A percentile compares a stretch with the other conserved stretches of the same genome.
Conservation (phyloP, 2,888 invertebrate species). For the Zaprionus lineosus region DNA sequence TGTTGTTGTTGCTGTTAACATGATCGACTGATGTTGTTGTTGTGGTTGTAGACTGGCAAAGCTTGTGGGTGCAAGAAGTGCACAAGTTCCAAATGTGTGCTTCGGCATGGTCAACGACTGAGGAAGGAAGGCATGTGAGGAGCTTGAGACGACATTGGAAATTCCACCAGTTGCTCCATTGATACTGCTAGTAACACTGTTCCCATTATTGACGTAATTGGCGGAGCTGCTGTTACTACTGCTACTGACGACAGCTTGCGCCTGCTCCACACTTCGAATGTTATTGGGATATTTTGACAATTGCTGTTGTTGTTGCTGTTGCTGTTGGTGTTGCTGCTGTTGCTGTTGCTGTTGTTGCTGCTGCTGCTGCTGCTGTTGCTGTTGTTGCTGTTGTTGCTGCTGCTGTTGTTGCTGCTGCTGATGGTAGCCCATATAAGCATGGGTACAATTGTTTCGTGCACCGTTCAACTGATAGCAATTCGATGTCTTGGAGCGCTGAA, state of each 20-base stretch:
- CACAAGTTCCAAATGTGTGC: constrained; percentile 82
- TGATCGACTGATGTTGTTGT: constrained; percentile 30
- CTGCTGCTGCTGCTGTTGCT: constrained; percentile 1
- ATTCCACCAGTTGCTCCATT: constrained; percentile 34
- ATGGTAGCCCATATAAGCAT: constrained; percentile 41
- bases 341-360: background rate
- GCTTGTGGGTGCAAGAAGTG: constrained; percentile 77
- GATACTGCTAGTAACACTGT: too few species aligned
- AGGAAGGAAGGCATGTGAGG: constrained; percentile 54
- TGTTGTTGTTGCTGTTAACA: constrained; percentile 2
- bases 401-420: constrained; percentile 41
- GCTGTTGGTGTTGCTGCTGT: background rate
- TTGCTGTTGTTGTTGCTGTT: constrained; percentile 13
- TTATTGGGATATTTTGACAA: constrained; percentile 19
- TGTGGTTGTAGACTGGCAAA: constrained; percentile 60
- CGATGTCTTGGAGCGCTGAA: constrained; percentile 44
- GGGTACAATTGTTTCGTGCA: constrained; percentile 22
- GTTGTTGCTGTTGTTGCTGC: constrained; percentile 8
- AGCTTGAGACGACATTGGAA: constrained; percentile 31
- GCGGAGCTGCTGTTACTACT: constrained; percentile 27
- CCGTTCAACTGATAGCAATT: constrained; percentile 47
- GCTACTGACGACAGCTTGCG: constrained; percentile 59
- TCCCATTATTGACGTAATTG: constrained; percentile 5
- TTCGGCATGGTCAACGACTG: constrained; percentile 70
- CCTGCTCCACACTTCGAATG: constrained; percentile 34